Evolutionary conservation across 2,797 vertebrate species (phyloP).

Genomic region (Tapera naevia): DNA sequence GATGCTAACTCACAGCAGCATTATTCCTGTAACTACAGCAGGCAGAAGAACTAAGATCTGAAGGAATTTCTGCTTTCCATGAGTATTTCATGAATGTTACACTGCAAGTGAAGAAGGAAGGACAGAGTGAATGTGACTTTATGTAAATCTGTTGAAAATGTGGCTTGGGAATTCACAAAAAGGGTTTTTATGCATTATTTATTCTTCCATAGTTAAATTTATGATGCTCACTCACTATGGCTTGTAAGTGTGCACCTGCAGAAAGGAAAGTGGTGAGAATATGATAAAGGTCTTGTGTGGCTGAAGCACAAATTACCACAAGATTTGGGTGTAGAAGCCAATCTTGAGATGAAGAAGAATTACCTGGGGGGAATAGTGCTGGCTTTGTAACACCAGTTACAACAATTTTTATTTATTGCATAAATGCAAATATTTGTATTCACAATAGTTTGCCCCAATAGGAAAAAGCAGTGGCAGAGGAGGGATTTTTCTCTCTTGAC

Average conservation of each 20-base stretch:
- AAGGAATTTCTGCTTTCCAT: conserved; percentile 7
- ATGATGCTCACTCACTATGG: neutral
- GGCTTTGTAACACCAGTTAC: neutral
- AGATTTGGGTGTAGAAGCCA: neutral
- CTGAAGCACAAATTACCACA: neutral
- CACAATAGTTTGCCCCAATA: neutral
- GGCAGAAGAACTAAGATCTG: conserved; percentile 22
- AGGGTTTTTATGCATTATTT: conserved; percentile 32
- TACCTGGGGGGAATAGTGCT: neutral
- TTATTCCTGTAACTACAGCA: neutral
- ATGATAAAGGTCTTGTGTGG: neutral
- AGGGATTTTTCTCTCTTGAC: neutral
- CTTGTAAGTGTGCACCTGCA: neutral
- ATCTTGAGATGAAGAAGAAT: neutral
- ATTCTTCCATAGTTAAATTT: neutral
- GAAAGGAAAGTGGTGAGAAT: neutral
- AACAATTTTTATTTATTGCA: neutral
- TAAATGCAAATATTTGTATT: neutral
- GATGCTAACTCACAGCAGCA: neutral
- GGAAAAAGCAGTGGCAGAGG: neutral
- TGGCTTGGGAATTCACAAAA: neutral
- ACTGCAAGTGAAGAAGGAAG: neutral
- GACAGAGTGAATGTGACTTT: conserved; percentile 30
- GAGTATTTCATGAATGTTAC: conserved; percentile 3
- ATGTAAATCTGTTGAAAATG: conserved; percentile 35